Base-by-base conservation (phyloP, 1,140 invertebrate species). In the Temnothorax curvispinosus region DNA sequence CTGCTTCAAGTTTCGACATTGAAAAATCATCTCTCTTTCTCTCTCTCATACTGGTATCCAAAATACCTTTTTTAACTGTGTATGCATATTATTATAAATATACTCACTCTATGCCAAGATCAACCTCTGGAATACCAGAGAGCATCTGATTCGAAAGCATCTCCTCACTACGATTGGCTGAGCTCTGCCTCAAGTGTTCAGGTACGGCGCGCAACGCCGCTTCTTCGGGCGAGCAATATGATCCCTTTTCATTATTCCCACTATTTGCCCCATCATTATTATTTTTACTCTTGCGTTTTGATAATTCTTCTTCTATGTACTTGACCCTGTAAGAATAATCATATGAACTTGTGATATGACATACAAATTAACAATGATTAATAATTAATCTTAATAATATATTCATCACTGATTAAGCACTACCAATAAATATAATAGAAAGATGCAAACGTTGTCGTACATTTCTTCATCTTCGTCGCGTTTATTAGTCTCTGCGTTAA, bases 61-160 rank as follows among this genome's bases (percentile, higher is more conserved):
- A 54, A 38, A n/a, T 52, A 65, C 15, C 35, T 21, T 41, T 18
- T 41, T 18, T 18, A 38, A 47, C 4, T 74, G 6, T 32, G 38
- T 41, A 13, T 21, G 32, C 18, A 44, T 4, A 27, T 58, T 21
- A 38, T 54, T n/a, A 2, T 35, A n/a, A 74, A 58, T 8, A 80
- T 47, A 80, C 96, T 96, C 96, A 98, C 97, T 99, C 99, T 90
- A 99, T 99, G 54, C 99, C 99, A 60, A 99, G 96, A 96, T 99
- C 99, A 2, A 99, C 98, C 96, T 99, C 99, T n/a, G 99, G 99
- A 88, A 99, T 99, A 77, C 99, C 99, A 94, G 98, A 99, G 3
- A 99, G 96, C 99, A 99, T 99, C 96, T 99, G 99, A 96, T 99
- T 99, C 7, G 99, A 99, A 89, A 99, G 97, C 98, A 99, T 99